Base-by-base conservation (phyloP, 2,888 invertebrate genomes). In the Synanthedon tipuliformis region DNA sequence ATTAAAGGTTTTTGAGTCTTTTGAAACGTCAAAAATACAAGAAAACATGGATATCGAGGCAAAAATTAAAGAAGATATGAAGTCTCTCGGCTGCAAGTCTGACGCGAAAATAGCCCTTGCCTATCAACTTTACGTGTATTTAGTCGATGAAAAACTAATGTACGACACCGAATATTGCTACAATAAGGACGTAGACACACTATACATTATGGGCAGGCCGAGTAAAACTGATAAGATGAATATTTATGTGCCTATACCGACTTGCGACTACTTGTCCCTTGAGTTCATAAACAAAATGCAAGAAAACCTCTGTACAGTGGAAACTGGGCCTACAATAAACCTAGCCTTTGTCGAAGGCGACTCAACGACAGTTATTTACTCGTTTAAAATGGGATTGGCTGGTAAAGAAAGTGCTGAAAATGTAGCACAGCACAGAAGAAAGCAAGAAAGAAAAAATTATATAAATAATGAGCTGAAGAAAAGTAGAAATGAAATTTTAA, bases 91-190 rank as follows among this genome's bases (percentile, higher is more conserved):
- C 41, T 88, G 88, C 58, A 62, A 62, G n/a, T 79, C 77, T 0
- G 74, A 77, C 27, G 62, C 70, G 55, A 81, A 87, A 64, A 77
- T 87, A 50, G 62, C 81, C 3, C 66, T 88, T 3, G 82, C 87
- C 0, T 85, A 77, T 55, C 75, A 81, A 52, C 62, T 88, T 11
- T 88, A 86, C 60, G 70, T 86, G 11, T 71, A 86, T 59, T 71
- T 88, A 53, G 75, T 86, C 0, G 88, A 88, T 57, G 77, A 82
- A 51, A 84, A 84, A 64, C 65, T 81, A 1, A 88, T 88, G 87
- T 82, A 86, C 59, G 88, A 88, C 54, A 82, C 83, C 0, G 84
- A 86, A 63, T 87, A 87, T 57, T 82, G 79, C 49, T 88, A 77
- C 57, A 85, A 87, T 55, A 81, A 71, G 54, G 85, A 87, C 50